Base-by-base conservation (phyloP, 2,888 invertebrate genomes). In the Ptychoptera contaminata region DNA sequence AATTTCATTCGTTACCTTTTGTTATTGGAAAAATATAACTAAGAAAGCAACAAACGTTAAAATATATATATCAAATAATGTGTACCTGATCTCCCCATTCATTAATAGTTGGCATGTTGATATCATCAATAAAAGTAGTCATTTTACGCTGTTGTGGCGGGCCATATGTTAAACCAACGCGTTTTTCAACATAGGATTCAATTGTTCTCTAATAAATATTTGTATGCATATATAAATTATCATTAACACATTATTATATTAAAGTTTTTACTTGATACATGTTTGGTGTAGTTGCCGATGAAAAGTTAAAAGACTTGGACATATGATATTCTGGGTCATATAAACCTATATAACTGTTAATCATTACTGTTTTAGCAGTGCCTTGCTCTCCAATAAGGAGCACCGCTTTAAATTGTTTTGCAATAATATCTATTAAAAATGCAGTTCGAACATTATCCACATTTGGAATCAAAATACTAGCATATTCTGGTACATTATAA, bases 281-380 rank as follows among this genome's bases (percentile, higher is more conserved):
- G 56, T 83, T 80, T 0, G 86, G 85, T 1, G 84, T 84, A 1
- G 86, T 84, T 3, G 85, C 86, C 35, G 84, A 86, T 5, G 86
- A 86, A 62, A 87, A 87, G 59, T 84, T 87, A 46, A 86, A 77
- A 53, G 78, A 76, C 61, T 85, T 87, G 54, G 70, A 77, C 34
- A 85, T 58, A 58, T 82, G 80, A 40, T 69, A 70, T 54, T 85
- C 84, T n/a, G 78, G 79, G 59, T 87, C 77, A 55, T 80, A 80
- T 40, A 70, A 70, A 11, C 70, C 62, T 71, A 83, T 76, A 54
- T 76, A 84, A 50, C 80, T 75, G 61, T 84, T 83, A 43, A 86
- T 71, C 83, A 86, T 86, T 0, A 86, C 86, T 14, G 86, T 86
- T 64, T 87, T 87, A 0, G 83, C 86, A 1, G 86, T 86, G 12